Evolutionary conservation across 2,888 invertebrate genomes (phyloP).

Genomic region (Noctua fimbriata): DNA sequence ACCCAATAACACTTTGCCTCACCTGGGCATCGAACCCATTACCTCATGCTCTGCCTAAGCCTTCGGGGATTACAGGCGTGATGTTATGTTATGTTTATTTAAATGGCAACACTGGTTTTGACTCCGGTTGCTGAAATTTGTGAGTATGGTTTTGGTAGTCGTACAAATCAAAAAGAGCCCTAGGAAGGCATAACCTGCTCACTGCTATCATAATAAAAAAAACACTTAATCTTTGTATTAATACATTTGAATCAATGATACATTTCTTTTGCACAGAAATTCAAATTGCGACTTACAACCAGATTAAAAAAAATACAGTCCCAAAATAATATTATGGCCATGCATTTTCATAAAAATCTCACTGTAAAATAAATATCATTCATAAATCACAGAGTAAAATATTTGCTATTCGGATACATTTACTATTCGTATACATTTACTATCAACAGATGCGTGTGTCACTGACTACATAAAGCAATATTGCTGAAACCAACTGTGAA

Average conservation of each 20-base stretch:
- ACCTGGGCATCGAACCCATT: too few relatives aligned
- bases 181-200: too few relatives aligned
- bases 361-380: conserved; percentile 22
- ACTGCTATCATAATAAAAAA: neutral
- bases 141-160: too few relatives aligned
- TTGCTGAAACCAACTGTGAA: conserved; percentile 78
- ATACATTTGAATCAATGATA: too few relatives aligned
- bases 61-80: too few relatives aligned
- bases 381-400: conserved; percentile 36
- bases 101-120: neutral
- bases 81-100: too few relatives aligned
- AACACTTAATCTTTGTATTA: neutral
- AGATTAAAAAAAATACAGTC: neutral
- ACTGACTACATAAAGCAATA: conserved; percentile 68
- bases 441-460: conserved; percentile 33
- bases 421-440: conserved; percentile 23
- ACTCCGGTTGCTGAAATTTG: too few relatives aligned
- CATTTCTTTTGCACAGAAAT: neutral
- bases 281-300: neutral
- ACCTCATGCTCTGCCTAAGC: too few relatives aligned
- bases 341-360: conserved; percentile 21
- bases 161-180: too few relatives aligned
- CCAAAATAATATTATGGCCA: neutral
- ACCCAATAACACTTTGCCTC: too few relatives aligned
- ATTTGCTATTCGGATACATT: conserved; percentile 33